These are phyloP conservation scores for Lasioglossum albipes DNA, from an alignment of 1,140 invertebrate genomes.

Conservation along the genomic window DNA sequence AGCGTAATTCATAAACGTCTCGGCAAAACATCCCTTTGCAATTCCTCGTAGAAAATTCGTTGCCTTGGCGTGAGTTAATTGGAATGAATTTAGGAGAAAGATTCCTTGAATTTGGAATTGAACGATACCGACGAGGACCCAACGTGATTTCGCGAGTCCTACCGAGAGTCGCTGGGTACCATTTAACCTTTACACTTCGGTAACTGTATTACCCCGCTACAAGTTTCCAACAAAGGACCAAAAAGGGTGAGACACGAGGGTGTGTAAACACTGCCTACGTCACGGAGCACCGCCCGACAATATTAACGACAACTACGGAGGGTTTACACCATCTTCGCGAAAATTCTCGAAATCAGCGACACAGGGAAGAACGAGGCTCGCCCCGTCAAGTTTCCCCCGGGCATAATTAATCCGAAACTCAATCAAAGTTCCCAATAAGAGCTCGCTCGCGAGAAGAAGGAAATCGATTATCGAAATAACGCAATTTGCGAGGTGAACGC, in stretches of 20 bases:
- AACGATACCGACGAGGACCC: not conserved
- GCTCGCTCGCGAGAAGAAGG: not conserved
- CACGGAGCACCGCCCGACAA: too few species aligned
- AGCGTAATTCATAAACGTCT: not conserved
- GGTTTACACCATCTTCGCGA: not conserved
- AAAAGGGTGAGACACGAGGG: too few species aligned
- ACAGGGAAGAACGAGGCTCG: too few species aligned
- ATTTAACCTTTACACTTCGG: not conserved
- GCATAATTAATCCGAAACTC: conserved; percentile 8
- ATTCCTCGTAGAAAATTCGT: too few species aligned
- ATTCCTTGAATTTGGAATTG: not conserved
- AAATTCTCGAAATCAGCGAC: too few species aligned
- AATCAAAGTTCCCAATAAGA: not conserved
- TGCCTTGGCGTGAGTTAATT: not conserved
- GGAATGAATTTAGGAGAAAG: not conserved
- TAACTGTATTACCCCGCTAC: not conserved
- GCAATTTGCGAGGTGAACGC: not conserved
- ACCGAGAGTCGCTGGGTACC: not conserved
- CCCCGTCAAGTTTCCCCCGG: not conserved
- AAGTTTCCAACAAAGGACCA: not conserved
- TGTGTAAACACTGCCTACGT: too few species aligned
- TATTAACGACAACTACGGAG: not conserved
- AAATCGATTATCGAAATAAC: conserved; percentile 24
- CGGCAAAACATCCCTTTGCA: not conserved
- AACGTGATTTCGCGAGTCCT: not conserved